Conservation (phyloP, 2,888 invertebrate species). For the Leucophenga maculata region DNA sequence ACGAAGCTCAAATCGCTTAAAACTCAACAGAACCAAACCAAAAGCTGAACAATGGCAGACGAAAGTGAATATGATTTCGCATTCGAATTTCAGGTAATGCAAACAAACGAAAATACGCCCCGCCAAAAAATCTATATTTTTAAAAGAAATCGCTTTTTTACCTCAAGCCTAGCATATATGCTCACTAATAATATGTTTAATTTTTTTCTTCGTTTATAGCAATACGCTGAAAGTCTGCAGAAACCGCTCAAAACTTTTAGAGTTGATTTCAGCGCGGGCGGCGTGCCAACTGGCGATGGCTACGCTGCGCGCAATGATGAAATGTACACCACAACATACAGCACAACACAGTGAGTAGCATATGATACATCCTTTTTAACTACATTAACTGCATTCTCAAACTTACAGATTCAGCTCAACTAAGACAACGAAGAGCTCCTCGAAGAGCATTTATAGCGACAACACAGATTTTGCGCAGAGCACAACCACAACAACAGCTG, state of each 20-base stretch:
- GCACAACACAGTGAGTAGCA: slow-evolving; percentile 71
- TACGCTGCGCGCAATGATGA: slow-evolving; percentile 65
- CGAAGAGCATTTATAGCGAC: slow-evolving; percentile 73
- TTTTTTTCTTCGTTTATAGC: slow-evolving; percentile 55
- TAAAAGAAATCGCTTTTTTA: slow-evolving; percentile 8
- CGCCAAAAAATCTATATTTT: not conserved
- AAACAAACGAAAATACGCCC: not conserved
- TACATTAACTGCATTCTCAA: not conserved
- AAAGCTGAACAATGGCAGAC: slow-evolving; percentile 56
- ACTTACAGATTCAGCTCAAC: slow-evolving; percentile 74
- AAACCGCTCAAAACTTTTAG: slow-evolving; percentile 72
- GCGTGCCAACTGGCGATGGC: slow-evolving; percentile 66
- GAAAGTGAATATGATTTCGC: slow-evolving; percentile 78
- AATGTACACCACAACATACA: slow-evolving; percentile 70
- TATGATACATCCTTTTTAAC: not conserved
- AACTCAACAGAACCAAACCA: slow-evolving; percentile 12
- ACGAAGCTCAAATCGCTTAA: slow-evolving; percentile 32
- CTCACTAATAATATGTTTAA: slow-evolving; percentile 18
- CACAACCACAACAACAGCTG: slow-evolving; percentile 28
- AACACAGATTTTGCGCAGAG: slow-evolving; percentile 67
- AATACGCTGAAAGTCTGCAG: slow-evolving; percentile 72
- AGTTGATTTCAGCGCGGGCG: slow-evolving; percentile 70
- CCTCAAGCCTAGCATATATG: slow-evolving; percentile 10
- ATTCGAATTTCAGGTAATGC: slow-evolving; percentile 79
- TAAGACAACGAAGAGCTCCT: slow-evolving; percentile 74